phyloP scores from a whole-genome alignment of 2,797 vertebrate genomes.

The Hippoglossus hippoglossus region DNA sequence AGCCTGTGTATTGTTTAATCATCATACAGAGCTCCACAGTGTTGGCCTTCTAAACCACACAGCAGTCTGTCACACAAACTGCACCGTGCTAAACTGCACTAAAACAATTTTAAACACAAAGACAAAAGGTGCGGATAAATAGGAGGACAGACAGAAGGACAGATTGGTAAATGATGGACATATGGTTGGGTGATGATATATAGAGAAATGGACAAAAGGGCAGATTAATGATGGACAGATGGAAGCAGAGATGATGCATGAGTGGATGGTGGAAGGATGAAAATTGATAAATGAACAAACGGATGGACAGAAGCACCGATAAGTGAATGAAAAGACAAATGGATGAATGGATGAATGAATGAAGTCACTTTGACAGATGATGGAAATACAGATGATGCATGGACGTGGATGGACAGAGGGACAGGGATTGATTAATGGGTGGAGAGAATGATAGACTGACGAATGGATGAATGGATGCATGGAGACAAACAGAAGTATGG shows the following conservation, averaged over 20 bases:
- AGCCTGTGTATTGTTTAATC: slow-evolving; percentile 11
- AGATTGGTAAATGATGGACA: neutral
- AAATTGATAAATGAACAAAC: no score
- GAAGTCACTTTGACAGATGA: neutral
- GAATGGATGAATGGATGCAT: no score
- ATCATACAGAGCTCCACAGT: slow-evolving; percentile 3
- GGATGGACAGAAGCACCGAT: no score
- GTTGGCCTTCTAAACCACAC: neutral
- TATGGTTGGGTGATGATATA: neutral
- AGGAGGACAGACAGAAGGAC: neutral
- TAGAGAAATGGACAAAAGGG: neutral
- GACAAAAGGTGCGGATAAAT: no score
- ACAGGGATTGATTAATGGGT: no score
- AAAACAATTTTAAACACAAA: neutral
- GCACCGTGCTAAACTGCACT: neutral
- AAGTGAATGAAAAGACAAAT: no score
- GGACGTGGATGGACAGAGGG: no score
- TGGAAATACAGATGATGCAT: no score
- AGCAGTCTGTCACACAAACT: slow-evolving; percentile 7
- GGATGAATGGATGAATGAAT: no score
- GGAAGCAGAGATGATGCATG: no score
- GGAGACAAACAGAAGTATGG: neutral
- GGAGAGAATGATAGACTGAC: no score
- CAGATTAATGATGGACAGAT: neutral
- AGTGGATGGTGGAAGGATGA: neutral